Base-by-base conservation (phyloP, 2,888 invertebrate genomes). In the Phorcus lineatus region DNA sequence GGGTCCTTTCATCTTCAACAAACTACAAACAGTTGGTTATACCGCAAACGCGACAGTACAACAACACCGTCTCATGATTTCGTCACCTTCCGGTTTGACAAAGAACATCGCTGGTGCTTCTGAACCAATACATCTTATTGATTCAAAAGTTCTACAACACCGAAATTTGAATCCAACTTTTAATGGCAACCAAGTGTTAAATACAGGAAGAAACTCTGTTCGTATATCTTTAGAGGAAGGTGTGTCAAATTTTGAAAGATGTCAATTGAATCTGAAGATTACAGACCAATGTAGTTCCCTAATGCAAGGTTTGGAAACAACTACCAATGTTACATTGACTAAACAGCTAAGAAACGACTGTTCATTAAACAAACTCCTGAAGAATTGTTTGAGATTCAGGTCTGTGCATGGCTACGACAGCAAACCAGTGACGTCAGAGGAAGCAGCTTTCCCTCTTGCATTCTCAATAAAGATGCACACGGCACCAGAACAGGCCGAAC, bases 401-500 rank as follows among this genome's bases (percentile, higher is more conserved):
- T 54, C 78, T 9, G 80, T 81, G 11, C 85, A 85, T 62, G 78
- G 86, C 11, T 88, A 85, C 75, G 82, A 81, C 19, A 82, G 83
- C 62, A 77, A 82, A 0, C 19, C 80, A 0, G 52, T 87, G n/a
- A 83, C 84, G 0, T 54, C 47, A 22, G 83, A 88, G 13, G 90
- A 91, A 78, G 77, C 80, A 24, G 77, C 79, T 6, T 91, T 89
- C 76, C 91, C 91, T 0, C 55, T 91, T 7, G 91, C 91, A 0
- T 91, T 89, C 81, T 84, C 86, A 7, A 87, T 91, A 28, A 83
- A 89, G 67, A 84, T 89, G 78, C 88, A 89, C 82, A 86, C 82
- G 19, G 80, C 82, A 22, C 82, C 85, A 0, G 87, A 89, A 31
- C 91, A 91, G 75, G 86, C 88, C 0, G 90, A 90, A 74, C 85